Percentiles rank a stretch among this genome's conserved stretches.
Conservation (phyloP, 2,888 invertebrate species). For the Rapana venosa region DNA sequence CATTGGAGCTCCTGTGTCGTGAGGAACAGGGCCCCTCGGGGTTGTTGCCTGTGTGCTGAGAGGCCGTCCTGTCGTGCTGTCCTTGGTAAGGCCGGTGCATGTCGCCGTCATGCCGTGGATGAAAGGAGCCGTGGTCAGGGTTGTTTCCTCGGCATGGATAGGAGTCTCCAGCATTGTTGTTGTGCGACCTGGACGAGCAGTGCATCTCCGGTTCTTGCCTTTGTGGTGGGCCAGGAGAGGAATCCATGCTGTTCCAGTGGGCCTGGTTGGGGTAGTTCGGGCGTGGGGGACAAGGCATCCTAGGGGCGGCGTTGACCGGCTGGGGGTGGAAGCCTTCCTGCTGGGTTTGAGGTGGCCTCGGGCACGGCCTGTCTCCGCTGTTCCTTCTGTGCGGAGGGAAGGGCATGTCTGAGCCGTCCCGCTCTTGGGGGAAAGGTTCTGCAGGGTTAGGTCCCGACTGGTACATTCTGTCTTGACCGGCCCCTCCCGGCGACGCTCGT, state of each 20-base stretch:
- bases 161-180: neutral
- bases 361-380: neutral
- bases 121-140: neutral
- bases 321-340: no score
- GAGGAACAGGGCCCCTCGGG: neutral
- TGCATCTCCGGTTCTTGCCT: neutral
- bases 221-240: neutral
- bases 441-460: no score
- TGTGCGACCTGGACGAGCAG: neutral
- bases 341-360: no score
- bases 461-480: no score
- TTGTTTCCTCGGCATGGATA: neutral
- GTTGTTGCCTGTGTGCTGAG: neutral
- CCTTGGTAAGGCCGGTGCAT: neutral
- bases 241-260: neutral
- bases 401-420: neutral
- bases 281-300: neutral
- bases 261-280: no score
- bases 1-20: neutral
- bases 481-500: no score
- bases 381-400: neutral
- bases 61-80: neutral
- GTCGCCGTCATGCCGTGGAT: neutral
- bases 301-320: no score
- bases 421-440: no score